Base-by-base conservation (phyloP, 37 sponge, comb jelly and placozoan species). In the Beroe ovata region DNA sequence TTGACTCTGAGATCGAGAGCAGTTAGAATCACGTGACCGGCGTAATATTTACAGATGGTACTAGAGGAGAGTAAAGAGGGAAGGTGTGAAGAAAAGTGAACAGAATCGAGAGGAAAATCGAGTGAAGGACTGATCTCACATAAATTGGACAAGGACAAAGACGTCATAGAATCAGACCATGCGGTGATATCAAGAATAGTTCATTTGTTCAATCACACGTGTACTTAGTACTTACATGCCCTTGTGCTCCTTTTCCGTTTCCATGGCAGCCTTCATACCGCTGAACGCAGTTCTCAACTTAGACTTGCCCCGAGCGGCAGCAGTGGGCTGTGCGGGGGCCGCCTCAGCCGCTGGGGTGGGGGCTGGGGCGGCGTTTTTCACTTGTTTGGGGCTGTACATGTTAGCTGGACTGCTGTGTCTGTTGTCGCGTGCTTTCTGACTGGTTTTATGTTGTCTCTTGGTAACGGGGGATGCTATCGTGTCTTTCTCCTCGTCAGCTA, bases 221-320 rank as follows among this genome's bases (percentile, higher is more conserved):
- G 11, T 6, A 47, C 11, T n/a, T n/a, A n/a, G n/a, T 77, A 77
- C 84, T 77, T 41, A 77, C 84, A 77, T 39, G 39, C 84, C 84
- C 54, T 42, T 39, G 54, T 77, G 84, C 28, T 39, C n/a, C 41
- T 42, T 39, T 35, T 77, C 84, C 41, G 84, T 77, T 36, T 77
- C 84, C 25, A 77, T 77, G 14, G 84, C 84, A 2, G 84, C 84
- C 28, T 21, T 77, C 84, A 77, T 77, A 1, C 84, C 84, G 0
- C 84, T 29, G 11, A 77, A 21, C 0, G 84, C 84, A n/a, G 84
- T 40, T 23, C 28, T 77, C 84, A 77, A 11, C 54, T 77, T 77
- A 54, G 35, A 22, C 22, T n/a, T 77, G 28, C 84, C 84, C 4
- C 84, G 39, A 3, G 42, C 21, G 38, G 84, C 54, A 23, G 28